phyloP scores from a whole-genome alignment of 2,888 invertebrate genomes.

The Agrilus mali region DNA sequence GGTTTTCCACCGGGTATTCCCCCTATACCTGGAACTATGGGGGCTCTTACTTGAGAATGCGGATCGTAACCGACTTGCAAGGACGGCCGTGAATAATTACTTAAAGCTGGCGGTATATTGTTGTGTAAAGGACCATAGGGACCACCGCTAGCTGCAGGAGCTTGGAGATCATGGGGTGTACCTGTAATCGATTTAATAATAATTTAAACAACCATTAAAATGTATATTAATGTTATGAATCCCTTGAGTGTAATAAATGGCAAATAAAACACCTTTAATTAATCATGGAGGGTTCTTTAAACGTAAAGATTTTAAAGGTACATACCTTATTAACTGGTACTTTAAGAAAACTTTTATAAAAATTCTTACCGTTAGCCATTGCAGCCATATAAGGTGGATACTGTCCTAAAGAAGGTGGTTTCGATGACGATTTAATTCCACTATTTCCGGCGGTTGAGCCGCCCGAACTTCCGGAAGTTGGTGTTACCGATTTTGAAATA shows the following conservation, averaged over 20 bases:
- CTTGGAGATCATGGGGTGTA: conserved; percentile 48
- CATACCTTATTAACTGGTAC: too few species aligned
- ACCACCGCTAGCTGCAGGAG: conserved; percentile 37
- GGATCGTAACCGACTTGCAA: conserved; percentile 54
- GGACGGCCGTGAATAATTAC: conserved; percentile 52
- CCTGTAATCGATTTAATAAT: conserved; percentile 26
- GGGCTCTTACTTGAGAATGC: conserved; percentile 53
- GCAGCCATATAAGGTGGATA: conserved; percentile 49
- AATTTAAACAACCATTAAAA: background rate
- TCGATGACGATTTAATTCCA: conserved; percentile 44
- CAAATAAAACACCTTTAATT: background rate
- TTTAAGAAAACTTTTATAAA: background rate
- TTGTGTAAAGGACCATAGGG: conserved; percentile 47
- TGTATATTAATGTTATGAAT: background rate
- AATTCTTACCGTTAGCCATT: conserved; percentile 35
- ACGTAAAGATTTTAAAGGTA: too few species aligned
- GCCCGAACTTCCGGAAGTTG: conserved; percentile 47
- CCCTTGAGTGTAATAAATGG: background rate
- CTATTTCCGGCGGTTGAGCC: conserved; percentile 32
- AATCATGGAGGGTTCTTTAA: too few species aligned
- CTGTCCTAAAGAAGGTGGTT: conserved; percentile 39
- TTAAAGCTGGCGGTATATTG: conserved; percentile 50
- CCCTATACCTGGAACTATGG: conserved; percentile 50
- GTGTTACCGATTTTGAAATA: conserved; percentile 81
- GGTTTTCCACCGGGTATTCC: conserved; percentile 74